A percentile compares a stretch with the other conserved stretches of the same genome.
These are phyloP conservation scores for Rhagologus leucostigma DNA, from an alignment of 2,113 vertebrate species.

Conservation along the genomic window DNA sequence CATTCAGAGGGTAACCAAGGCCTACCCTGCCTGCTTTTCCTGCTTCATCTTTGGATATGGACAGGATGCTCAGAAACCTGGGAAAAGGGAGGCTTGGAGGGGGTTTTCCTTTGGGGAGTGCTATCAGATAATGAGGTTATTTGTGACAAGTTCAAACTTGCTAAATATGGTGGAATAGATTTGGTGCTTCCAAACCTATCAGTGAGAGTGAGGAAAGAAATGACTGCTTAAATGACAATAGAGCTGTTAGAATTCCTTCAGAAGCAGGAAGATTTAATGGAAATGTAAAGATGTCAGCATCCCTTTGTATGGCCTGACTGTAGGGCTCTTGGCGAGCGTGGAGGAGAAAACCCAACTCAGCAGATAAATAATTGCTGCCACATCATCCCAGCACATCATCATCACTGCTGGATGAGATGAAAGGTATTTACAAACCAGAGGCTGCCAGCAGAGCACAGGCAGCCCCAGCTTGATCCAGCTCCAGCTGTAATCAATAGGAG, in stretches of 20 bases:
- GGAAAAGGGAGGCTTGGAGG: not conserved
- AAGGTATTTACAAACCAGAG: not conserved
- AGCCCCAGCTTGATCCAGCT: not conserved
- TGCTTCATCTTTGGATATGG: not conserved
- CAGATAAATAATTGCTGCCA: constrained; percentile 40
- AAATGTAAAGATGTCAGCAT: not conserved
- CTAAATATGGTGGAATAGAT: not conserved
- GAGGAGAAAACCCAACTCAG: constrained; percentile 2
- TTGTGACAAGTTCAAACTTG: not conserved
- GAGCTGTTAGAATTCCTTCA: not conserved
- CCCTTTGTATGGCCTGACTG: not conserved
- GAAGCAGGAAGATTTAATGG: not conserved
- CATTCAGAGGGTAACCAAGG: not conserved
- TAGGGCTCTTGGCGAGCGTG: not conserved
- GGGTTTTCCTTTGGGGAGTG: not conserved
- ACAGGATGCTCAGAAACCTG: not conserved
- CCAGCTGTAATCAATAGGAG: constrained; percentile 50
- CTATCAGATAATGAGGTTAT: not conserved
- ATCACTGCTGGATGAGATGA: constrained; percentile 34
- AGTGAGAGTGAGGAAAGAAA: not conserved
- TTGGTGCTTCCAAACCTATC: not conserved
- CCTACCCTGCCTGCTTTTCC: not conserved
- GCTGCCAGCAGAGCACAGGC: constrained; percentile 38
- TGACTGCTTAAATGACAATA: not conserved
- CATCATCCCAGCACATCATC: constrained; percentile 29